Percentiles rank a stretch among this genome's conserved stretches.
These are phyloP conservation scores for Orthosia incerta DNA, from an alignment of 2,888 invertebrate genomes.

Conservation along the genomic window DNA sequence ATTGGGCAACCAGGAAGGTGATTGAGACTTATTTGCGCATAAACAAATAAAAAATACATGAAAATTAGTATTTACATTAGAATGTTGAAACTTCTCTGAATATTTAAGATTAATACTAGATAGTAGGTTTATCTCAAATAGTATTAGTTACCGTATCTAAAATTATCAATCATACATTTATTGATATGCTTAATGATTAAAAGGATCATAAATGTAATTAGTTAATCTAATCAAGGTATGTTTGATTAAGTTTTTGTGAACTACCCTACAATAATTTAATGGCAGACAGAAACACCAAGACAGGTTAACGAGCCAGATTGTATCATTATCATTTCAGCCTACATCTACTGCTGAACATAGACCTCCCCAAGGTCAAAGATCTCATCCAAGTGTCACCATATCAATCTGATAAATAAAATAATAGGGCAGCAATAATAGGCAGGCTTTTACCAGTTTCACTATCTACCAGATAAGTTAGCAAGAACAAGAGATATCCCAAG, in stretches of 20 bases:
- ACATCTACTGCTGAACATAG: too few relatives aligned
- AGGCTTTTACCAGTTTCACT: background rate
- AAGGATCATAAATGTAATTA: slow-evolving; percentile 4
- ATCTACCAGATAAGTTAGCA: too few relatives aligned
- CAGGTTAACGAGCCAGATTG: too few relatives aligned
- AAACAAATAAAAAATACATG: background rate
- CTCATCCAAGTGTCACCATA: too few relatives aligned
- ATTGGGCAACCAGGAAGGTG: background rate
- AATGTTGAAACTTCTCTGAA: background rate
- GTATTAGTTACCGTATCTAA: background rate
- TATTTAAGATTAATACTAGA: slow-evolving; percentile 10
- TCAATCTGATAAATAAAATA: too few relatives aligned
- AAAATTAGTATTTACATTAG: too few relatives aligned
- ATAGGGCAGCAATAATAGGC: background rate
- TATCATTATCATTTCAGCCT: too few relatives aligned
- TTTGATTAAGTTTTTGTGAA: background rate
- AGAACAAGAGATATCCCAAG: background rate
- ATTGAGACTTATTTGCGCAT: background rate
- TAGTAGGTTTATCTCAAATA: background rate
- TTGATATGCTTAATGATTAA: slow-evolving; percentile 44
- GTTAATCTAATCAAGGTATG: slow-evolving; percentile 25
- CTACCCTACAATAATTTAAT: background rate
- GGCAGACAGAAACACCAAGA: too few relatives aligned
- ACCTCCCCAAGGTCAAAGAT: too few relatives aligned
- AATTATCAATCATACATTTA: slow-evolving; percentile 32